Percentiles rank a stretch among this genome's conserved stretches.
phyloP scores from a whole-genome alignment of 92 coral and sea anemone species.

The Paramuricea clavata region DNA sequence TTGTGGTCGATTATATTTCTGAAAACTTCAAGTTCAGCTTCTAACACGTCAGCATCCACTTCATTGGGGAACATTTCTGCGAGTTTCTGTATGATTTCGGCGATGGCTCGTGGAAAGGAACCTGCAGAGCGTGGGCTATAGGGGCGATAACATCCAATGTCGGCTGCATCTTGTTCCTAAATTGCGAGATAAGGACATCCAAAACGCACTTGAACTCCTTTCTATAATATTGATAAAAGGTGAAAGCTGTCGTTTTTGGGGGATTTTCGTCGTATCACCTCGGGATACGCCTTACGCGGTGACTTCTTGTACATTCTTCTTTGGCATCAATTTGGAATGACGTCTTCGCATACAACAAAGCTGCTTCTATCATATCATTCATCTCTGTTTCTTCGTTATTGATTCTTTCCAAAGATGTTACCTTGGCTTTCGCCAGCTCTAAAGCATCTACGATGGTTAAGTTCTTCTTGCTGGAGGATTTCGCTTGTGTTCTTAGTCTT shows the following conservation, averaged over 20 bases:
- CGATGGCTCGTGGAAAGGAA: constrained; percentile 18
- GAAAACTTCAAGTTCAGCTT: constrained; percentile 21
- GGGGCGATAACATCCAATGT: constrained; percentile 6
- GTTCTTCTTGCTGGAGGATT: not conserved
- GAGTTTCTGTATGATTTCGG: not conserved
- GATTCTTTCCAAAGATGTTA: constrained; percentile 21
- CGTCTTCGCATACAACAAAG: not conserved
- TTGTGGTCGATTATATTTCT: not conserved
- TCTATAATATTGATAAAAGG: not conserved
- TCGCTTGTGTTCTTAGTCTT: not conserved
- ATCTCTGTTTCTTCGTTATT: not conserved
- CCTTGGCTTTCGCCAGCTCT: constrained; percentile 10
- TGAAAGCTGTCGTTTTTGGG: not conserved
- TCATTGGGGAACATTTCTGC: constrained; percentile 7
- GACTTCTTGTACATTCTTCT: constrained; percentile 9
- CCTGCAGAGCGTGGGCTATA: constrained; percentile 2
- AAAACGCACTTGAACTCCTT: constrained; percentile 29
- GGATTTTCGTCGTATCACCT: constrained; percentile 2
- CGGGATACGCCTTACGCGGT: not conserved
- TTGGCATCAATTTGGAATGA: not conserved
- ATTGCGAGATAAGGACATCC: constrained; percentile 28
- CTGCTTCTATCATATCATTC: not conserved
- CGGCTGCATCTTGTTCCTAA: constrained; percentile 1
- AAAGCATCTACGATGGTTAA: not conserved
- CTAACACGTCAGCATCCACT: constrained; percentile 27